Evolutionary conservation across 2,888 invertebrate genomes (phyloP), one percentile per base, ranked within the genome.

Genomic region (Tipula helvola): DNA sequence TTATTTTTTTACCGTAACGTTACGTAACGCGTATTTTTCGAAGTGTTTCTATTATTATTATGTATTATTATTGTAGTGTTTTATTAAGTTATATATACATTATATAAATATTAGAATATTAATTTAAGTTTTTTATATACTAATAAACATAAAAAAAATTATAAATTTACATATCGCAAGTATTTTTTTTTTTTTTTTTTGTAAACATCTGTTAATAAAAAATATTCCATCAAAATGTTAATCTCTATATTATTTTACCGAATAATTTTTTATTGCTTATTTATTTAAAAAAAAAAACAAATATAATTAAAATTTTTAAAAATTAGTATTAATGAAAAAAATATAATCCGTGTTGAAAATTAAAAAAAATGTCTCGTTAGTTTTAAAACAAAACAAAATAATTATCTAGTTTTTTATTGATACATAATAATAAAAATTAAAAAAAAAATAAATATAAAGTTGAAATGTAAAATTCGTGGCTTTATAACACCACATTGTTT

Each of bases 211-310:
- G 71, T 71, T 71, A 71, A 71, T 71, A 18, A 71, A 71, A 52
- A 71, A 28, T 71, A 71, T 71, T 71, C 71, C 71, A 71, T 71
- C 71, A 71, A 71, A 71, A 71, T 71, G 71, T 71, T 71, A 71
- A 71, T 71, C 71, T 71, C 71, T 71, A 28, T 71, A 71, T 71
- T 18, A 71, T 71, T 71, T 71, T 71, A 71, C 71, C 71, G 71
- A 85, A 85, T 85, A 85, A n/a, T 85, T 85, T 85, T 41, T 41
- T 85, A 41, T 41, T 41, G 36, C 87, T 87, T 87, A 87, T 86
- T 86, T 86, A 87, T 71, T 36, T 36, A 83, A 39, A 36, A 84
- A 39, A 84, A 39, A 84, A 8, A 84, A 84, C 28, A 28, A 28
- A 28, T 28, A 28, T 84, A 84, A 39, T 84, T 84, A 39, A 84